Percentiles rank a stretch among this genome's conserved stretches.
These are phyloP conservation scores for Panorpa germanica DNA, from an alignment of 2,888 invertebrate species.

Conservation along the genomic window DNA sequence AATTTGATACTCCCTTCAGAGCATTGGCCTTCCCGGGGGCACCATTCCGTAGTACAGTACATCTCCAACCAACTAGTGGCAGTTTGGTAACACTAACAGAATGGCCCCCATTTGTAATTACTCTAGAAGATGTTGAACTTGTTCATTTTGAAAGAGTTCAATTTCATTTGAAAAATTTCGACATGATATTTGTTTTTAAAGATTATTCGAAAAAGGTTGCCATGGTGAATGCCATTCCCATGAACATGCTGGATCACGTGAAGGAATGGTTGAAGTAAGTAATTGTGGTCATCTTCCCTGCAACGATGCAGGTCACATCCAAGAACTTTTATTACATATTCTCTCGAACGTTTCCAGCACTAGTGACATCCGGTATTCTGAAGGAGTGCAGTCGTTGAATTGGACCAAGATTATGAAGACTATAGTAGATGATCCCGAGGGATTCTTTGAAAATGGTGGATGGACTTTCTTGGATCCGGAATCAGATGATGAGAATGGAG, in stretches of 20 bases:
- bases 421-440: constrained; percentile 94
- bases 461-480: constrained; percentile 98
- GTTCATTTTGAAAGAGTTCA: constrained; percentile 99
- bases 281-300: neutral
- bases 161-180: constrained; percentile 97
- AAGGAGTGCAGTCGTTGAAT: constrained; percentile 95
- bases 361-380: constrained; percentile 91
- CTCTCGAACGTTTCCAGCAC: constrained; percentile 35
- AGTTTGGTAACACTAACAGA: constrained; percentile 93
- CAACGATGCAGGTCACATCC: neutral
- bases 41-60: constrained; percentile 88
- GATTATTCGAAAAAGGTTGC: constrained; percentile 88
- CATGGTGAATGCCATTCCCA: constrained; percentile 98
- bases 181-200: constrained; percentile 99
- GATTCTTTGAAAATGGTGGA: constrained; percentile 96
- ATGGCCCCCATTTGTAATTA: constrained; percentile 98
- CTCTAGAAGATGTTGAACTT: constrained; percentile 90
- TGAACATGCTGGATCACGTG: constrained; percentile 97
- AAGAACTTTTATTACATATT: neutral
- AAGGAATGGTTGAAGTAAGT: constrained; percentile 97
- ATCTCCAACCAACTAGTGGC: constrained; percentile 94
- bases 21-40: constrained; percentile 97
- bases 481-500: constrained; percentile 51
- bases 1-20: constrained; percentile 97
- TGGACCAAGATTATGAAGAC: constrained; percentile 99